These are phyloP conservation scores for Carollia perspicillata DNA, from an alignment of 2,113 vertebrate genomes.

Conservation along the genomic window DNA sequence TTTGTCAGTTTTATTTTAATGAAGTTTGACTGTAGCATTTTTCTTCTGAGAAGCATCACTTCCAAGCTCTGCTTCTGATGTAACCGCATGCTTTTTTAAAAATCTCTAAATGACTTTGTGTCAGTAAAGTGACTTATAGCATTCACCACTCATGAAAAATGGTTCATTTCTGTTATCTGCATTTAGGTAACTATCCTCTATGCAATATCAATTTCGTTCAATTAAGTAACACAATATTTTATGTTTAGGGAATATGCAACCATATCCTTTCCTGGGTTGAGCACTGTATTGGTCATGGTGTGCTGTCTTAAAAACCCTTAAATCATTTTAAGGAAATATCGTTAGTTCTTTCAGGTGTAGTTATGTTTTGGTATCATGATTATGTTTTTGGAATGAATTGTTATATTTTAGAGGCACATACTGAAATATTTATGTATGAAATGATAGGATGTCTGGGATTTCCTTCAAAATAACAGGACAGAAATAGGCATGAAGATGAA, in stretches of 20 bases:
- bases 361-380: not conserved
- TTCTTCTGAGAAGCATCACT: conserved; percentile 48
- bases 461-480: conserved; percentile 1
- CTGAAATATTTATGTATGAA: conserved; percentile 30
- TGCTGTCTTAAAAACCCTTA: conserved; percentile 25
- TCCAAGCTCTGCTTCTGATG: conserved; percentile 13
- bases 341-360: not conserved
- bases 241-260: not conserved
- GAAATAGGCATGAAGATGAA: not conserved
- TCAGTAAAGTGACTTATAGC: conserved; percentile 23
- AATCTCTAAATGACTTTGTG: conserved; percentile 35
- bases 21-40: conserved; percentile 50
- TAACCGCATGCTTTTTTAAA: conserved; percentile 19
- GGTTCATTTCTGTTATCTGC: conserved; percentile 5
- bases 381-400: not conserved
- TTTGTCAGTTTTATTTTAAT: conserved; percentile 54
- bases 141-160: conserved; percentile 15
- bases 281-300: not conserved
- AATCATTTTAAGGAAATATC: conserved; percentile 16
- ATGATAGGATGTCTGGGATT: not conserved
- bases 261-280: not conserved
- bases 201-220: not conserved
- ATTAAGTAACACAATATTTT: conserved; percentile 32
- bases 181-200: conserved; percentile 44
- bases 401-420: conserved; percentile 2